Evolutionary conservation across 2,888 invertebrate species (phyloP), one percentile per base, ranked within the genome.

Genomic region (Salticus scenicus): DNA sequence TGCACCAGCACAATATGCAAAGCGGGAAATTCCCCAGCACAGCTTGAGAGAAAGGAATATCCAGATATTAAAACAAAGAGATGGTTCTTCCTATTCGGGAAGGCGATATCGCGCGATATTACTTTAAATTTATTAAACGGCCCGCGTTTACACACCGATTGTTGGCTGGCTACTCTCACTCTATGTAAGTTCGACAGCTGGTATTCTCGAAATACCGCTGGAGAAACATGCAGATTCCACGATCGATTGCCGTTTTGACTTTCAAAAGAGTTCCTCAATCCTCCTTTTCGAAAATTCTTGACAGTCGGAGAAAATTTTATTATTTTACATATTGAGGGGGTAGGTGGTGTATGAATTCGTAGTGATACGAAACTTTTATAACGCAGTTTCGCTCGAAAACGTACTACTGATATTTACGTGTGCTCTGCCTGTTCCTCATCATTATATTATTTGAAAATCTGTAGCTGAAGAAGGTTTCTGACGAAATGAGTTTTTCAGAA

Each of bases 91-190:
- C 57, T 57, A 57, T 57, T 24, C 57, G 57, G 57, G 57, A 57
- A 57, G 27, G 70, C 70, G 27, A 33, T 31, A 33, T 70, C 30
- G 30, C 27, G 41, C 27, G 82, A 85, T 86, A 86, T 86, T 86
- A 86, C 85, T 86, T 86, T 80, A 86, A 86, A 86, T 86, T 86
- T 86, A 86, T 86, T 86, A 86, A 86, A 86, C 79, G 79, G 79
- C 76, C 42, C 33, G 27, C 51, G 84, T 84, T 84, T 84, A 84
- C 84, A 84, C 78, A 80, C 80, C 79, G 75, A 86, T 86, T 86
- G 85, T 86, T 78, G 85, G 75, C 72, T 57, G 24, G 24, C 24
- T 24, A 24, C 71, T 67, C 80, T 57, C 74, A 51, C 37, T 37
- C 37, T 70, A 42, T 66, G 47, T 33, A 37, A 41, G 33, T 33